Evolutionary conservation across 2,113 vertebrate species (phyloP).

Genomic region (Prolemur simus): DNA sequence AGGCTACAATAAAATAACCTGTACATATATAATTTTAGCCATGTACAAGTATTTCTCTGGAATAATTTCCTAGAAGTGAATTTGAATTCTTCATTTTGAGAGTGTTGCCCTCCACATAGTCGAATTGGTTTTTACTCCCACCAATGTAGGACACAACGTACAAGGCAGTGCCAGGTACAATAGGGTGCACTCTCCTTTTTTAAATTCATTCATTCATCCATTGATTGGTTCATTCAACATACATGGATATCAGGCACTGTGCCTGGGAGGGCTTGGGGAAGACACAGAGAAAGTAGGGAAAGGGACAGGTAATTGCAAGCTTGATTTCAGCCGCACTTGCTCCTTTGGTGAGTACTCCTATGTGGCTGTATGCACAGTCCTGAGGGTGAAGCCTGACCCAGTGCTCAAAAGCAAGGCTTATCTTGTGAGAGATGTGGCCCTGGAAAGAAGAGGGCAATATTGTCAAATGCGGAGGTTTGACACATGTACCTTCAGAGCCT

Average conservation of each 20-base stretch:
- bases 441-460: background rate
- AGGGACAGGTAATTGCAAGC: background rate
- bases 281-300: background rate
- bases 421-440: background rate
- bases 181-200: background rate
- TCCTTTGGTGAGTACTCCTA: background rate
- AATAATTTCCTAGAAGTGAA: background rate
- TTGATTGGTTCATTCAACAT: background rate
- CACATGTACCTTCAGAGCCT: background rate
- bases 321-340: background rate
- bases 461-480: background rate
- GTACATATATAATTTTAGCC: background rate
- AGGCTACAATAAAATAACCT: background rate
- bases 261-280: background rate
- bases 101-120: background rate
- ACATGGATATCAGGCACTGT: background rate
- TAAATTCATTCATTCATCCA: background rate
- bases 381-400: background rate
- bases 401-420: background rate
- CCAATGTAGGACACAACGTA: background rate
- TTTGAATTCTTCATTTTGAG: slow-evolving; percentile 32
- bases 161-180: background rate
- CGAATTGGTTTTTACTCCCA: background rate
- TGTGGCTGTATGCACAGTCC: too few relatives aligned
- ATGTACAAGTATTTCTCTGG: background rate